Base-by-base conservation (phyloP, 2,888 invertebrate species). In the Hyposoter didymator region DNA sequence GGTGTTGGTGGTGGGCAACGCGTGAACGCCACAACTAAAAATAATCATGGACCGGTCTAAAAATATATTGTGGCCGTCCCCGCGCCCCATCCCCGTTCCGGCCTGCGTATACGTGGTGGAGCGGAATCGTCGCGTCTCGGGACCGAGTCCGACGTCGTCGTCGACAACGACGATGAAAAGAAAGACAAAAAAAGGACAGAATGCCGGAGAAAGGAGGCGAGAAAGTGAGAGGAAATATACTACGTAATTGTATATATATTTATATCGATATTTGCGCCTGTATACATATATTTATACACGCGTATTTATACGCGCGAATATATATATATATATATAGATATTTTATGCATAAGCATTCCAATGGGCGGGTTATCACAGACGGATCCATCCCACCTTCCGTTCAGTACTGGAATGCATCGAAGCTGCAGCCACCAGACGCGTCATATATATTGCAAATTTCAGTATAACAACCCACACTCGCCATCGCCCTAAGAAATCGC, bases 281-380 rank as follows among this genome's bases (percentile, higher is more conserved):
- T 35, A 64, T 22, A 22, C 19, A 75, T 66, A 84, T 49, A 69
- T 69, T 32, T 76, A 7, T 49, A 66, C 47, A 49, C 19, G 39
- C 17, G 22, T 62, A 8, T 45, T 62, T 59, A 59, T 73, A 55
- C 55, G 89, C 91, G n/a, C n/a, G n/a, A n/a, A n/a, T n/a, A 32
- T 32, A 35, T 2, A 90, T 90, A 92, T 91, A 72, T 35, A n/a
- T 12, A 74, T 45, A 74, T 62, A 74, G 39, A 45, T 64, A 64
- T 64, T 47, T 32, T 90, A 59, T 74, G n/a, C 12, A 62, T 90
- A 90, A 89, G 90, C 93, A 93, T 93, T 92, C 93, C 93, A 86
- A 91, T 91, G 92, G 91, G 91, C 92, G 92, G 92, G 91, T 93
- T 93, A 93, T 93, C 93, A 93, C 92, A 91, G 92, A 91, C 90